Percentiles rank a stretch among this genome's conserved stretches.
phyloP scores from a whole-genome alignment of 2,113 vertebrate genomes.

The Onychostoma macrolepis region DNA sequence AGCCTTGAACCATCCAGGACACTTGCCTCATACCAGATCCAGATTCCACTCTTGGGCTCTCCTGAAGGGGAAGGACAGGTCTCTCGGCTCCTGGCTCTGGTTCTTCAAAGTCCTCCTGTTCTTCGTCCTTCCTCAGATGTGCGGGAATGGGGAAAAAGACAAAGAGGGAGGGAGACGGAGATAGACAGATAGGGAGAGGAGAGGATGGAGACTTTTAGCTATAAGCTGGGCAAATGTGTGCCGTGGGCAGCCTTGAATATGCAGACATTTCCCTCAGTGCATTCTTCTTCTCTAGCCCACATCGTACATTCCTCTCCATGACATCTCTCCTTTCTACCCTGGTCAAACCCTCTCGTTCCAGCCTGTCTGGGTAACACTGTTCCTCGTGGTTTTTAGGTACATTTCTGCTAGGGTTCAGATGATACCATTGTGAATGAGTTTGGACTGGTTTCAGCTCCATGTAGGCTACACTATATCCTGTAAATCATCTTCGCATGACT shows the following conservation, averaged over 20 bases:
- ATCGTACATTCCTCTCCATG: slow-evolving; percentile 68
- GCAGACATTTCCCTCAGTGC: slow-evolving; percentile 69
- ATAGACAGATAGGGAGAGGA: slow-evolving; percentile 55
- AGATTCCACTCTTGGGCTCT: slow-evolving; percentile 54
- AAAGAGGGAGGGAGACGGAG: slow-evolving; percentile 46
- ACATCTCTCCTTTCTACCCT: slow-evolving; percentile 26
- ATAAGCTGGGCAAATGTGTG: slow-evolving; percentile 60
- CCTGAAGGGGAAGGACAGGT: slow-evolving; percentile 33
- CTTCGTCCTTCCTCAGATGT: slow-evolving; percentile 28
- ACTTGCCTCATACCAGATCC: slow-evolving; percentile 80
- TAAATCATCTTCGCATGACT: neutral
- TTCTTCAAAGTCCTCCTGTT: slow-evolving; percentile 56
- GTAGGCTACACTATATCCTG: neutral
- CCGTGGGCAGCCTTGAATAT: slow-evolving; percentile 77
- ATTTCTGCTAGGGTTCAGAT: neutral
- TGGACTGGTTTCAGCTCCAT: neutral
- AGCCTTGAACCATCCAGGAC: slow-evolving; percentile 50
- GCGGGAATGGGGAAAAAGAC: slow-evolving; percentile 26
- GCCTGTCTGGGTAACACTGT: neutral
- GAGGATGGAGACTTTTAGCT: slow-evolving; percentile 63
- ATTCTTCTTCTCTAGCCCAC: slow-evolving; percentile 67
- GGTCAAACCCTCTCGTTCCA: neutral
- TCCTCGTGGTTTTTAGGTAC: neutral
- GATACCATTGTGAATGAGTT: neutral
- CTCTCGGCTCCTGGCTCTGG: slow-evolving; percentile 67